Evolutionary conservation across 2,113 vertebrate genomes (phyloP).

Genomic region (Apaloderma vittatum): DNA sequence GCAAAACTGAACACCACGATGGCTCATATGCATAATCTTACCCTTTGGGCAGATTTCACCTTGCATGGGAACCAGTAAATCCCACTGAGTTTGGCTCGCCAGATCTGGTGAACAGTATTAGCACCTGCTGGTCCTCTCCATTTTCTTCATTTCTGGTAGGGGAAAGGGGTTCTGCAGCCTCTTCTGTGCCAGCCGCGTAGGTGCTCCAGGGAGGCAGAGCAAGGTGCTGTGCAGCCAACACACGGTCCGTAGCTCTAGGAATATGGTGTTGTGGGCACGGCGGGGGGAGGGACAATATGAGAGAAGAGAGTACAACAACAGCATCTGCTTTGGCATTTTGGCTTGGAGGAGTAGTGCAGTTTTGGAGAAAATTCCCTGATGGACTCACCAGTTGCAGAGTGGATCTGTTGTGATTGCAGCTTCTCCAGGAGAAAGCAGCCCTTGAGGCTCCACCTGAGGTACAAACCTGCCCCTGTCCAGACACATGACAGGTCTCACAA

Average conservation of each 20-base stretch:
- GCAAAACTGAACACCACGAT: not conserved
- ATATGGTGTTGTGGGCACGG: not conserved
- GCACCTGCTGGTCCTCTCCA: not conserved
- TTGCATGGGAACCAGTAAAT: not conserved
- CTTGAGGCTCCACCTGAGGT: not conserved
- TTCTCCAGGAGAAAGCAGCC: not conserved
- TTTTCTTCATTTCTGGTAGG: not conserved
- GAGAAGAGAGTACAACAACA: not conserved
- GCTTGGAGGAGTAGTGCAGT: not conserved
- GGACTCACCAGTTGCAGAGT: not conserved
- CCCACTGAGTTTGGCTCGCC: not conserved
- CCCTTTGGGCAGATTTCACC: not conserved
- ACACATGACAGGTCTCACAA: not conserved
- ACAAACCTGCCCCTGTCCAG: not conserved
- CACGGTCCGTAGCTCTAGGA: not conserved
- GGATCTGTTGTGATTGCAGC: not conserved
- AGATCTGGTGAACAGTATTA: not conserved
- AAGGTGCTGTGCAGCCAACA: not conserved
- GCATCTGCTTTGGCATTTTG: not conserved
- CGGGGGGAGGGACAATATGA: not conserved
- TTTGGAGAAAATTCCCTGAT: not conserved
- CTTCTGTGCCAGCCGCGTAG: accelerated
- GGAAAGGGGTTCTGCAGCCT: not conserved
- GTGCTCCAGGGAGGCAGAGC: not conserved
- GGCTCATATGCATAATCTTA: not conserved